These are phyloP conservation scores for Aporophyla lueneburgensis DNA, from an alignment of 2,888 invertebrate genomes.

Conservation along the genomic window DNA sequence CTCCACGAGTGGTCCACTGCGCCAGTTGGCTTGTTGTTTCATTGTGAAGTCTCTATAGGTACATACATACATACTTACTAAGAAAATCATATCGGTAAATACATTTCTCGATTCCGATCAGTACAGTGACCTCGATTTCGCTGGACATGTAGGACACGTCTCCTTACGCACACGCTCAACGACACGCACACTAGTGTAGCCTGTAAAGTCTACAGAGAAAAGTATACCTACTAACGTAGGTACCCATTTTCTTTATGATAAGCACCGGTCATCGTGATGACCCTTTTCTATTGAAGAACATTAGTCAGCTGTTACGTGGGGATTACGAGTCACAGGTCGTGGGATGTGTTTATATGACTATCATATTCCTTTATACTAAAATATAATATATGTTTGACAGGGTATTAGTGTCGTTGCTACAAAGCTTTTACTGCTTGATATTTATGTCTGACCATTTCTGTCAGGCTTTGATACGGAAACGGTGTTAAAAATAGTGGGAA, in stretches of 20 bases:
- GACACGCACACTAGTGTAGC: slow-evolving; percentile 3
- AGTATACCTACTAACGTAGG: not conserved
- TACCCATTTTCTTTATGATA: slow-evolving; percentile 30
- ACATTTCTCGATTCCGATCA: slow-evolving; percentile 41
- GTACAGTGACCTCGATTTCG: slow-evolving; percentile 38
- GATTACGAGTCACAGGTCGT: slow-evolving; percentile 27
- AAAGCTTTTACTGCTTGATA: slow-evolving; percentile 20
- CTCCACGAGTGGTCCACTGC: not conserved
- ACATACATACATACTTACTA: not conserved
- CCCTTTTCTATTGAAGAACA: slow-evolving; percentile 38
- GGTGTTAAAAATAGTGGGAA: not conserved
- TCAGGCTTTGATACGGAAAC: not conserved
- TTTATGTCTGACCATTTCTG: not conserved
- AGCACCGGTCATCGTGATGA: slow-evolving; percentile 38
- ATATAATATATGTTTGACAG: slow-evolving; percentile 17
- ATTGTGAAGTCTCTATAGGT: slow-evolving; percentile 4
- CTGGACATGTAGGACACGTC: slow-evolving; percentile 42
- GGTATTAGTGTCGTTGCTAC: slow-evolving; percentile 37
- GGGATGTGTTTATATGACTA: slow-evolving; percentile 10
- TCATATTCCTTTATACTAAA: not conserved
- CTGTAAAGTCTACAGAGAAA: not conserved
- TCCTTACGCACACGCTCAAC: slow-evolving; percentile 31
- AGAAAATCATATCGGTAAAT: slow-evolving; percentile 29
- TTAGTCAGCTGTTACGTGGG: slow-evolving; percentile 40
- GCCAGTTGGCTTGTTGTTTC: not conserved